Evolutionary conservation across 2,797 vertebrate species (phyloP).

Genomic region (Rachycentron canadum): DNA sequence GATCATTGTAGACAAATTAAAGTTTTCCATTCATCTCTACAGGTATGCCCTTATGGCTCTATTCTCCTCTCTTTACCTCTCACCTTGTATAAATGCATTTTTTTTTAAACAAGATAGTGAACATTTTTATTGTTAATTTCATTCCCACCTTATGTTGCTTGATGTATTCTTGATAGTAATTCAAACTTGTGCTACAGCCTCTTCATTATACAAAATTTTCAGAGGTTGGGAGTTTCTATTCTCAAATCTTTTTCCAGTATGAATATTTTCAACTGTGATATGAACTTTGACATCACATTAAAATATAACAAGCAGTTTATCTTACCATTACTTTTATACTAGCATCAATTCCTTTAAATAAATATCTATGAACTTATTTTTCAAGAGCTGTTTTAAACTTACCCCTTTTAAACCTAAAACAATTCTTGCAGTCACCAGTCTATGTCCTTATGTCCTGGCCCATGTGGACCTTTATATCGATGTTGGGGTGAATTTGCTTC

Average conservation of each 20-base stretch:
- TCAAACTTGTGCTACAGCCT: too few relatives aligned
- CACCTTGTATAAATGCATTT: neutral
- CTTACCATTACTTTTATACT: neutral
- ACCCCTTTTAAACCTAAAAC: neutral
- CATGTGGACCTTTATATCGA: neutral
- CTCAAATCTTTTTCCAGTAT: too few relatives aligned
- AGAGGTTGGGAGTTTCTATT: neutral
- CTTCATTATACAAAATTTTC: neutral
- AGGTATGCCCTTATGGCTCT: neutral
- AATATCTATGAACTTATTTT: neutral
- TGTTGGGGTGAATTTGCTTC: neutral
- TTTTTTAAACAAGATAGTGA: neutral
- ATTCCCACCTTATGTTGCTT: neutral
- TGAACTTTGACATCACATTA: too few relatives aligned
- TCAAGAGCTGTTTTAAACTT: neutral
- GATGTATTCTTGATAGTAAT: neutral
- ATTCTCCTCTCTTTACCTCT: neutral
- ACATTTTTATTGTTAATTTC: neutral
- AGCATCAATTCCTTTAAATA: neutral
- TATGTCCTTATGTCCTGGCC: too few relatives aligned
- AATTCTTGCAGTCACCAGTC: neutral
- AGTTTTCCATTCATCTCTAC: neutral
- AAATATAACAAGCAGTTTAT: too few relatives aligned
- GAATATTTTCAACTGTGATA: too few relatives aligned
- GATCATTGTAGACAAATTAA: conserved; percentile 16